Percentiles rank a stretch among this genome's conserved stretches.
Conservation (phyloP, 2,888 invertebrate species). For the Cerceris ruficornis region DNA sequence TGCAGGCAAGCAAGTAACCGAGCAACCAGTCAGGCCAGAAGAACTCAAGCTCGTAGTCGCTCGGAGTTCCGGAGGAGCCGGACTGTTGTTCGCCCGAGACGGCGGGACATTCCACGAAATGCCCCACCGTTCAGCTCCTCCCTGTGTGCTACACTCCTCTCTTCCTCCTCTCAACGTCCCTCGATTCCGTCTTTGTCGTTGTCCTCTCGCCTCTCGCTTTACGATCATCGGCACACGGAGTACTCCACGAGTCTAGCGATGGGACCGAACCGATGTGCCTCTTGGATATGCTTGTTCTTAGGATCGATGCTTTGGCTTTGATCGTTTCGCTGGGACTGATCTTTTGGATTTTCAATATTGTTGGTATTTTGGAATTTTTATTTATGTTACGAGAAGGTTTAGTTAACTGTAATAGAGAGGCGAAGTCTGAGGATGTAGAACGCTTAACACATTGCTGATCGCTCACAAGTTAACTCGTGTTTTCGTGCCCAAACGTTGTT, state of each 20-base stretch:
- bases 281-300: no score
- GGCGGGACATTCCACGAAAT: conserved; percentile 75
- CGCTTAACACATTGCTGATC: no score
- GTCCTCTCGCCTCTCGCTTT: conserved; percentile 9
- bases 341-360: neutral
- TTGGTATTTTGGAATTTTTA: no score
- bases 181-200: neutral
- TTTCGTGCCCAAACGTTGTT: no score
- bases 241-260: conserved; percentile 20
- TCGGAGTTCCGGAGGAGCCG: conserved; percentile 73
- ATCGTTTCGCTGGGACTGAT: neutral
- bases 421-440: no score
- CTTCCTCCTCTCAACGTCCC: conserved; percentile 18
- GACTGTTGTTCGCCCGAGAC: conserved; percentile 76
- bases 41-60: conserved; percentile 46
- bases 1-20: conserved; percentile 22
- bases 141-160: conserved; percentile 8
- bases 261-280: conserved; percentile 8
- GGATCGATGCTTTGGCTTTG: no score
- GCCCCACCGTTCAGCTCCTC: conserved; percentile 56
- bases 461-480: no score
- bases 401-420: no score
- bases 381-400: no score
- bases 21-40: conserved; percentile 57
- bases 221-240: conserved; percentile 18